Percentiles rank a stretch among this genome's conserved stretches.
phyloP scores from a whole-genome alignment of 2,113 vertebrate genomes.

The Corythornis madagascariensis region DNA sequence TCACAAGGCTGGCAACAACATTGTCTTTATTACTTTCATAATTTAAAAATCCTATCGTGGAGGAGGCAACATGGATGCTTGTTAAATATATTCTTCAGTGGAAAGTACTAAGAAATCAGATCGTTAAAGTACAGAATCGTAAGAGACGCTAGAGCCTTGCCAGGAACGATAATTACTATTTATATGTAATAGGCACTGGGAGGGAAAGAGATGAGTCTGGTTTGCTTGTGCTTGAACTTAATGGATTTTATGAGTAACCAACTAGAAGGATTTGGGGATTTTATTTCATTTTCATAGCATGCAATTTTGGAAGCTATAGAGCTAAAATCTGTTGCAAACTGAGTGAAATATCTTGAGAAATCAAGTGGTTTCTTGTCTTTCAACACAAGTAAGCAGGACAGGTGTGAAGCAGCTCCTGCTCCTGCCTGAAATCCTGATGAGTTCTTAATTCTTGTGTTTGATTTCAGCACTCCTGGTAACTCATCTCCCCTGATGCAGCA shows the following conservation, averaged over 20 bases:
- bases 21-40: slow-evolving; percentile 72
- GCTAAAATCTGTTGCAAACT: slow-evolving; percentile 12
- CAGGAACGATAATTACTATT: slow-evolving; percentile 70
- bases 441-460: neutral
- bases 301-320: slow-evolving; percentile 54
- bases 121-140: slow-evolving; percentile 63
- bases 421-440: neutral
- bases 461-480: neutral
- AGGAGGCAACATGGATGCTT: slow-evolving; percentile 62
- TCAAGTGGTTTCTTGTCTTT: slow-evolving; percentile 55
- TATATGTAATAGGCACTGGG: slow-evolving; percentile 61
- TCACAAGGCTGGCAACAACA: slow-evolving; percentile 59
- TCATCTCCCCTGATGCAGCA: accelerated
- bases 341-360: slow-evolving; percentile 73
- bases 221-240: slow-evolving; percentile 60
- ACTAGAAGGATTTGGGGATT: slow-evolving; percentile 60
- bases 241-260: slow-evolving; percentile 60
- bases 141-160: slow-evolving; percentile 57
- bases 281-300: slow-evolving; percentile 50
- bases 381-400: neutral
- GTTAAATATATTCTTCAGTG: slow-evolving; percentile 65
- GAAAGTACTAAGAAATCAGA: slow-evolving; percentile 61
- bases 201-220: slow-evolving; percentile 52
- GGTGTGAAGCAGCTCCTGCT: neutral
- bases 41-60: slow-evolving; percentile 65